Base-by-base conservation (phyloP, 2,113 vertebrate species). In the Odontesthes bonariensis region DNA sequence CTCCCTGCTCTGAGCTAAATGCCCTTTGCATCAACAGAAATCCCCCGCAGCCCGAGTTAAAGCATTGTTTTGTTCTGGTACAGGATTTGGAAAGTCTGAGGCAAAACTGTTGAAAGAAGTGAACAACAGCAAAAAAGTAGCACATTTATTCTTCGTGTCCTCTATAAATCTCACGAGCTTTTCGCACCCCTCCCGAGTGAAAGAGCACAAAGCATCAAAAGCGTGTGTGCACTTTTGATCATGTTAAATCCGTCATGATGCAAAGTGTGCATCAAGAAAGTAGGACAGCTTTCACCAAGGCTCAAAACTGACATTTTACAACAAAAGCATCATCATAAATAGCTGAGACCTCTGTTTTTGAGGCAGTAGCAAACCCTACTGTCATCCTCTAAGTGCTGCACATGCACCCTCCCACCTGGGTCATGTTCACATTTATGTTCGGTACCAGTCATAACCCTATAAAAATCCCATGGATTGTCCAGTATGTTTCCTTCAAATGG, bases 21-120 rank as follows among this genome's bases (percentile, higher is more conserved):
- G 2, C 27, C 44, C 67, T 73, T 33, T 68, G 73, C 16, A 72
- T 75, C 42, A 78, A 56, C 52, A 69, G 38, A 75, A 74, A 72
- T 65, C 69, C 27, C 6, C n/a, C n/a, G 6, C 58, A 46, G 59
- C 20, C 40, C 16, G 40, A 59, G 32, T 69, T 70, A n/a, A 74
- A 71, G 62, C 3, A 44, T 62, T 53, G 46, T 51, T 58, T 83
- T 69, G 49, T 46, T 69, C 57, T 58, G 31, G 8, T 44, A 23
- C 44, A 65, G 35, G 53, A 52, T 44, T 73, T 66, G 23, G n/a
- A 46, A 58, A 71, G 55, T 57, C 42, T 53, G 11, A 58, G 8
- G 32, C 22, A 20, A 67, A 73, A 42, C 47, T 23, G 16, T 7
- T 35, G n/a, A 65, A 79, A 63, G 35, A 7, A 14, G 2, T 67